These are phyloP conservation scores for Hydraecia micacea DNA, from an alignment of 2,888 invertebrate species.

Conservation along the genomic window DNA sequence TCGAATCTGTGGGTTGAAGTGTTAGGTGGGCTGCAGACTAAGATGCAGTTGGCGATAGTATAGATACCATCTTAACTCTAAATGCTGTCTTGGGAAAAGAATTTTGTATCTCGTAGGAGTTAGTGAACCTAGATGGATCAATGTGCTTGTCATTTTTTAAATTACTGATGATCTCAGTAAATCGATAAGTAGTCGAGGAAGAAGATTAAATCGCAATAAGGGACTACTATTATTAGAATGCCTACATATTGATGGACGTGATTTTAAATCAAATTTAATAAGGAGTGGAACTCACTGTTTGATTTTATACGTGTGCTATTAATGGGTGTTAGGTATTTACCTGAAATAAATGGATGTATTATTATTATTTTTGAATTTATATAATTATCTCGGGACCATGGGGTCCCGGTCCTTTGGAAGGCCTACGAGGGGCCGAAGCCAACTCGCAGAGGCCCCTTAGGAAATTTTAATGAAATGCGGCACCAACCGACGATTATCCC, in stretches of 20 bases:
- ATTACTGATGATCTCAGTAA: not conserved
- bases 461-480: no score
- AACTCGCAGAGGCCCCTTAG: no score
- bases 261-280: not conserved
- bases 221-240: no score
- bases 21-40: constrained; percentile 30
- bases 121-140: not conserved
- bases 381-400: no score
- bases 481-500: no score
- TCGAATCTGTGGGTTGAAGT: constrained; percentile 33
- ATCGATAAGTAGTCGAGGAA: not conserved
- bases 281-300: not conserved
- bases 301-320: no score
- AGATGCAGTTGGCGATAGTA: not conserved
- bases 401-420: no score
- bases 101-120: not conserved
- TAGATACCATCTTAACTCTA: not conserved
- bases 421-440: no score
- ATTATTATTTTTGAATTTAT: no score
- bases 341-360: no score
- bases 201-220: not conserved
- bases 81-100: fast-evolving
- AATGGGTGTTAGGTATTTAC: no score
- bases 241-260: not conserved
- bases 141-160: not conserved